Evolutionary conservation across 2,113 vertebrate species (phyloP).

Genomic region (Siniperca knerii): DNA sequence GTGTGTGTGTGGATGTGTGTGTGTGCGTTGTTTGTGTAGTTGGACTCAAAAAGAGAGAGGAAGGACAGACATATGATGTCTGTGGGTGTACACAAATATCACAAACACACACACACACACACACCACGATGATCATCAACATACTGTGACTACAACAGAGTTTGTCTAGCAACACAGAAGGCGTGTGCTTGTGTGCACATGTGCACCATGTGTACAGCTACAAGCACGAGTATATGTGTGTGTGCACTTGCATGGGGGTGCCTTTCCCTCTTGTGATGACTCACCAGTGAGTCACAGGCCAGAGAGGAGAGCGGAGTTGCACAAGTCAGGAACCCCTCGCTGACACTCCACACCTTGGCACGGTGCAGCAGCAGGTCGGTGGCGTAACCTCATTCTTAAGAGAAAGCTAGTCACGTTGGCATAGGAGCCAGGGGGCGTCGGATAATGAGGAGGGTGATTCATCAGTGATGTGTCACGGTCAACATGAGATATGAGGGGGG

Average conservation of each 20-base stretch:
- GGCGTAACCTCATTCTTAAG: conserved; percentile 49
- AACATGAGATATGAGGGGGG: background rate
- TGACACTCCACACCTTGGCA: conserved; percentile 20
- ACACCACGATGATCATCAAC: background rate
- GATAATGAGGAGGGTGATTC: conserved; percentile 57
- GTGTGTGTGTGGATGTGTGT: background rate
- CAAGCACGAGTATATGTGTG: background rate
- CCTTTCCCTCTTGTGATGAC: conserved; percentile 58
- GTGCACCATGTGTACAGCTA: background rate
- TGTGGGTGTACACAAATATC: conserved; percentile 1
- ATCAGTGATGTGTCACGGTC: conserved; percentile 47
- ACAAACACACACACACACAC: conserved; percentile 1
- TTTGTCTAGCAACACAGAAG: background rate
- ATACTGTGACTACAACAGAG: background rate
- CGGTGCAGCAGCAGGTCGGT: conserved; percentile 20
- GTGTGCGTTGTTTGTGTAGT: background rate
- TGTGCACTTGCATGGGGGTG: conserved; percentile 5
- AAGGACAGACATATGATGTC: conserved; percentile 5
- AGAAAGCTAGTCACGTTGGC: conserved; percentile 16
- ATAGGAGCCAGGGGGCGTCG: conserved; percentile 11
- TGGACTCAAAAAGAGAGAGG: background rate
- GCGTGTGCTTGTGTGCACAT: background rate
- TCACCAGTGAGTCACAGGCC: conserved; percentile 72
- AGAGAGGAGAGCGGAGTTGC: conserved; percentile 31
- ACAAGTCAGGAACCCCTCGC: conserved; percentile 51